Evolutionary conservation across 2,888 invertebrate genomes (phyloP), one percentile per base, ranked within the genome.

Genomic region (Ormyrus labotus): DNA sequence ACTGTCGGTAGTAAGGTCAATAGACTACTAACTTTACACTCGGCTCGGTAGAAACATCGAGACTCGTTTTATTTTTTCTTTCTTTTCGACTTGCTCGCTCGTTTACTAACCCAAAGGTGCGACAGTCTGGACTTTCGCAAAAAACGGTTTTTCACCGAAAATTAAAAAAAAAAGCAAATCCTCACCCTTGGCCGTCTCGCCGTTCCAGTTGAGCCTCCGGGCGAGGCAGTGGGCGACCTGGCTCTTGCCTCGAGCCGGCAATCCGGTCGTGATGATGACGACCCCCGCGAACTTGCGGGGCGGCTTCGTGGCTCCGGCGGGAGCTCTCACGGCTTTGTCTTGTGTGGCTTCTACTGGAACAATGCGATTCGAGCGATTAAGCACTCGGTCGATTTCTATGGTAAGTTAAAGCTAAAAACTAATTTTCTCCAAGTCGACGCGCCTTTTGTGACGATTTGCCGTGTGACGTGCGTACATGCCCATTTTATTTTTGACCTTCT

Each of bases 241-340:
- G 73, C 97, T 98, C 92, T 98, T 98, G 82, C 98, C 98, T 50
- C 98, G 93, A 19, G 97, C 98, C 0, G 98, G 98, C 81, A 98
- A 92, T 19, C 98, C 98, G 57, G 97, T 97, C 92, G 96, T 94
- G 53, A 96, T 96, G 84, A 98, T 96, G 80, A 98, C 94, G 82
- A 96, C 93, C 2, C 96, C 96, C 47, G 94, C 92, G 85, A 93
- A 93, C 86, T 92, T 92, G 10, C 92, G 91, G 79, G 92, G 89
- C 55, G 91, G 85, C 67, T 89, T 90, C 50, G 86, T 83, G 8
- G 84, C 91, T 73, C 92, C 93, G 2, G 58, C 63, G 84, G 92
- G 91, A 80, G 91, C 91, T 86, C 93, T 91, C 77, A 92, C 83
- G 48, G 85, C 83, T 74, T 88, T 91, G 45, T 92, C 92, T 78